phyloP scores from a whole-genome alignment of 2,113 vertebrate genomes.

The Stegastes partitus region DNA sequence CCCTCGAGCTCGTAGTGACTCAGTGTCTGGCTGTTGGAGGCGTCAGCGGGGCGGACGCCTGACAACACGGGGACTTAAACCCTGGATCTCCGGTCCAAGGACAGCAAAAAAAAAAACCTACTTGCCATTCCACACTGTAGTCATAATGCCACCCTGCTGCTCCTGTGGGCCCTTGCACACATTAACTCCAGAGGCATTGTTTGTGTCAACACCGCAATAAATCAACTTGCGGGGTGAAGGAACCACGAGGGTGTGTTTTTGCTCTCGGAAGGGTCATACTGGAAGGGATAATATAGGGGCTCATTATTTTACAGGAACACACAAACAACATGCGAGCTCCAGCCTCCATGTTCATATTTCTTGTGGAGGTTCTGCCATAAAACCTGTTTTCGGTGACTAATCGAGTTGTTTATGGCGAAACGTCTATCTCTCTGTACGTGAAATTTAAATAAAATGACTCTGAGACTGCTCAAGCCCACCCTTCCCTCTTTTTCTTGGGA shows the following conservation, averaged over 20 bases:
- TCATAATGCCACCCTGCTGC: conserved; percentile 44
- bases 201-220: conserved; percentile 57
- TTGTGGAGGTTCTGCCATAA: background rate
- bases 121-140: conserved; percentile 58
- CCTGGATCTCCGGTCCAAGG: conserved; percentile 59
- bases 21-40: conserved; percentile 37
- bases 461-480: background rate
- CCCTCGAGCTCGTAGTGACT: conserved; percentile 52
- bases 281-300: background rate
- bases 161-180: conserved; percentile 45
- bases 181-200: conserved; percentile 60
- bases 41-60: conserved; percentile 35
- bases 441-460: background rate
- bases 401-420: background rate
- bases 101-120: conserved; percentile 45
- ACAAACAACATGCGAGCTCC: conserved; percentile 5
- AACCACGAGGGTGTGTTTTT: conserved; percentile 37
- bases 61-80: conserved; percentile 49
- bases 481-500: too few relatives aligned
- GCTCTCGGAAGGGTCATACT: conserved; percentile 9
- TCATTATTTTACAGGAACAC: conserved; percentile 23
- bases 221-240: conserved; percentile 44
- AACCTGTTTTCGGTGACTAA: background rate
- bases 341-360: background rate
- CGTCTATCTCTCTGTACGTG: background rate